Percentiles rank a stretch among this genome's conserved stretches.
Evolutionary conservation across 1,140 invertebrate species (phyloP).

Genomic region (Physella acuta): DNA sequence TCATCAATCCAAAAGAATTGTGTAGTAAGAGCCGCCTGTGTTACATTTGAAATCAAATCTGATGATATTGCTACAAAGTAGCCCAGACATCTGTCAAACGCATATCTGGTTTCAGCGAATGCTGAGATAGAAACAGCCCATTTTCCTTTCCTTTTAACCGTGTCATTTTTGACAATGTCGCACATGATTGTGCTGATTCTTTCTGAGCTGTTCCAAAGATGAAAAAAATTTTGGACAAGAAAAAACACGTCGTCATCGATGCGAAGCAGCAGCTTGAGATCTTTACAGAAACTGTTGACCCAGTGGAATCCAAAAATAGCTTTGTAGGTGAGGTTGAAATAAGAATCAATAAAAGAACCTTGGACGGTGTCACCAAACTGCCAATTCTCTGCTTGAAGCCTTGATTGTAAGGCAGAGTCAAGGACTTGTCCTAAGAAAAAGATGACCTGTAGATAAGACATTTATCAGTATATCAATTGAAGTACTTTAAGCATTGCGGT

Average conservation of each 20-base stretch:
- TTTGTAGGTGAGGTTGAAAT: constrained; percentile 9
- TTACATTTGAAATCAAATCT: neutral
- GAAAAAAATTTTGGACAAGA: neutral
- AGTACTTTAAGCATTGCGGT: no score
- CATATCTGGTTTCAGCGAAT: neutral
- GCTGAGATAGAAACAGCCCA: neutral
- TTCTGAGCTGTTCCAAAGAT: neutral
- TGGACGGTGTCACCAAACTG: neutral
- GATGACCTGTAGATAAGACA: neutral
- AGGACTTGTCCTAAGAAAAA: neutral
- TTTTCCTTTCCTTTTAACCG: neutral
- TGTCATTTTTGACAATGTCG: neutral
- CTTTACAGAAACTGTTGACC: neutral
- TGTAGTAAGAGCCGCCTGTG: neutral
- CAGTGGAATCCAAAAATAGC: constrained; percentile 2
- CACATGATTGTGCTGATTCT: neutral
- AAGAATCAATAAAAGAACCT: constrained; percentile 2
- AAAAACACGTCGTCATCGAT: constrained; percentile 10
- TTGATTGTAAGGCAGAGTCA: neutral
- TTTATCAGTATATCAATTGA: no score
- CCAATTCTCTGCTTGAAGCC: neutral
- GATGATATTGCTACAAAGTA: constrained; percentile 2
- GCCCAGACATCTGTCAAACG: neutral
- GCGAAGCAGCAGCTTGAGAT: neutral
- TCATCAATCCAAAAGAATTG: constrained; percentile 18